These are phyloP conservation scores for Crenichthys baileyi DNA, from an alignment of 2,797 vertebrate species.

Conservation along the genomic window DNA sequence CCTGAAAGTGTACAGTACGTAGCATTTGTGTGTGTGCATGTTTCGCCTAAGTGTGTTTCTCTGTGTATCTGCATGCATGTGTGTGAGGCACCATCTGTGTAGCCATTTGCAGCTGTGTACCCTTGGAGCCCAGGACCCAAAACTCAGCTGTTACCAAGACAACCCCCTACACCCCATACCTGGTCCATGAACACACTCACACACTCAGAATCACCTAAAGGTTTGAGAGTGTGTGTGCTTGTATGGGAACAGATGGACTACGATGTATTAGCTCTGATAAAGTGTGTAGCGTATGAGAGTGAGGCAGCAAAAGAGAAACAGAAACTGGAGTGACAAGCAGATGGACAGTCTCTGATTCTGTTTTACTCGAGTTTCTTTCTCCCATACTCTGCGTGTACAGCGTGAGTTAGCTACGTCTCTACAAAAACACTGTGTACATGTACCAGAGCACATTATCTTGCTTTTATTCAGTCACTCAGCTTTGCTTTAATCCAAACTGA, in stretches of 20 bases:
- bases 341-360: slow-evolving; percentile 33
- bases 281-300: slow-evolving; percentile 1
- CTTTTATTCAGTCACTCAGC: slow-evolving; percentile 2
- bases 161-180: slow-evolving; percentile 59
- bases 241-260: slow-evolving; percentile 54
- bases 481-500: background rate
- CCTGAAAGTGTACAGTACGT: slow-evolving; percentile 20
- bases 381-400: background rate
- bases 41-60: background rate
- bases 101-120: slow-evolving; percentile 71
- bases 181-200: slow-evolving; percentile 26
- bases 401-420: background rate
- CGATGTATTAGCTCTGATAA: slow-evolving; percentile 25
- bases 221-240: slow-evolving; percentile 27
- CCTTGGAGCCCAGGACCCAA: slow-evolving; percentile 63
- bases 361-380: slow-evolving; percentile 13
- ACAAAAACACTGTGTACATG: background rate
- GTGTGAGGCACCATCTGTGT: slow-evolving; percentile 67
- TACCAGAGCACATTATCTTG: slow-evolving; percentile 1
- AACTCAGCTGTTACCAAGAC: slow-evolving; percentile 75
- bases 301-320: background rate
- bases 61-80: background rate
- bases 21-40: slow-evolving; percentile 5
- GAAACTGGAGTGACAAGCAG: slow-evolving; percentile 32
- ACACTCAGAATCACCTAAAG: slow-evolving; percentile 48